phyloP scores from a whole-genome alignment of 1,140 invertebrate species.

The Eubasilissa regina region DNA sequence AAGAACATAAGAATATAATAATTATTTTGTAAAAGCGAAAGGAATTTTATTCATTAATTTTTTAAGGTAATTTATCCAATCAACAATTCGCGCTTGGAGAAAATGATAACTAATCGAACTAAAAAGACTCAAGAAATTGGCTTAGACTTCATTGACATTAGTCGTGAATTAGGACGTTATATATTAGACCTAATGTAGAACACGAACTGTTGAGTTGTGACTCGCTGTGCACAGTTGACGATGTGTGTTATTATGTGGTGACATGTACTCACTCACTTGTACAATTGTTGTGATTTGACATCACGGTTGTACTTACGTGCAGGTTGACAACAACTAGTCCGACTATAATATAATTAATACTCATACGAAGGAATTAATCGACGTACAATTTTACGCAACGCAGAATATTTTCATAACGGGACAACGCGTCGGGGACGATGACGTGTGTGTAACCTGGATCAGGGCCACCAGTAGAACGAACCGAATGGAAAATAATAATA shows the following conservation, averaged over 20 bases:
- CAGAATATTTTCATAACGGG: slow-evolving; percentile 17
- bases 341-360: background rate
- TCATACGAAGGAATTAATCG: background rate
- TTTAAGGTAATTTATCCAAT: too few relatives aligned
- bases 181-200: too few relatives aligned
- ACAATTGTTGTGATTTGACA: background rate
- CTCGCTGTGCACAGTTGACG: too few relatives aligned
- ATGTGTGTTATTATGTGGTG: background rate
- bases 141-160: too few relatives aligned
- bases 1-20: background rate
- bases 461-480: background rate
- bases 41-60: too few relatives aligned
- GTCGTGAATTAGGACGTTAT: too few relatives aligned
- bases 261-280: background rate
- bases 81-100: too few relatives aligned
- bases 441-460: background rate
- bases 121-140: too few relatives aligned
- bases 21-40: too few relatives aligned
- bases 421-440: background rate
- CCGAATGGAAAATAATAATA: background rate
- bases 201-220: background rate
- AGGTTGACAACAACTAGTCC: background rate
- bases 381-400: slow-evolving; percentile 12
- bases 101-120: too few relatives aligned
- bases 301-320: background rate